Evolutionary conservation across 2,113 vertebrate species (phyloP), one percentile per base, ranked within the genome.

Genomic region (Girardinichthys multiradiatus): DNA sequence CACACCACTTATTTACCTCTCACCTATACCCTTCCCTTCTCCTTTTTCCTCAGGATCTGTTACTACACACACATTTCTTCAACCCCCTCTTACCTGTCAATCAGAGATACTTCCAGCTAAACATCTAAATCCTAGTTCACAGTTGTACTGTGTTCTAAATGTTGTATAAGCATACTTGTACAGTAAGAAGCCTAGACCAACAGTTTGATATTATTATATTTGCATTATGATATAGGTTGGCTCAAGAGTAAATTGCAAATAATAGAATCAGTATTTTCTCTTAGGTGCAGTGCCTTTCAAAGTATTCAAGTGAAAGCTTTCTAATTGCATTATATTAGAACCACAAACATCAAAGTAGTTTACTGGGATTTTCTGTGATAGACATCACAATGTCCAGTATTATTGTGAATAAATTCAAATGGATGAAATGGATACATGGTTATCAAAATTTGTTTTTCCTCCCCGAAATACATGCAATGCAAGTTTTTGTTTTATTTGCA

Each of bases 11-110:
- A 82, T 89, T 86, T 91, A 87, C 88, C 88, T 90, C 88, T 89
- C 91, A 92, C 87, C 86, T 84, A 86, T 88, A 91, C 82, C 90
- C 87, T 86, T 87, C n/a, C 59, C 81, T 87, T 90, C 84, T 84
- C 89, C 83, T 84, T 87, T 84, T 76, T 82, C 78, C 74, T 86
- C 85, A 78, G 84, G 72, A 79, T 88, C 76, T 72, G 76, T 77
- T 83, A 72, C 77, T 26, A 79, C 70, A 59, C 11, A n/a, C 69
- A 68, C 79, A 57, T 74, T 75, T 63, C 61, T 80, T 60, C 24
- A 70, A 86, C 31, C 69, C 76, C 62, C 61, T 68, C 77, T 71
- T 70, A 31, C 17, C 30, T 59, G 68, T 72, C 51, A 77, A 57
- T 74, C 77, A 74, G 28, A 30, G 35, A 63, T 29, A 45, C 29